phyloP scores from a whole-genome alignment of 2,113 vertebrate genomes.

The Fregetta grallaria region DNA sequence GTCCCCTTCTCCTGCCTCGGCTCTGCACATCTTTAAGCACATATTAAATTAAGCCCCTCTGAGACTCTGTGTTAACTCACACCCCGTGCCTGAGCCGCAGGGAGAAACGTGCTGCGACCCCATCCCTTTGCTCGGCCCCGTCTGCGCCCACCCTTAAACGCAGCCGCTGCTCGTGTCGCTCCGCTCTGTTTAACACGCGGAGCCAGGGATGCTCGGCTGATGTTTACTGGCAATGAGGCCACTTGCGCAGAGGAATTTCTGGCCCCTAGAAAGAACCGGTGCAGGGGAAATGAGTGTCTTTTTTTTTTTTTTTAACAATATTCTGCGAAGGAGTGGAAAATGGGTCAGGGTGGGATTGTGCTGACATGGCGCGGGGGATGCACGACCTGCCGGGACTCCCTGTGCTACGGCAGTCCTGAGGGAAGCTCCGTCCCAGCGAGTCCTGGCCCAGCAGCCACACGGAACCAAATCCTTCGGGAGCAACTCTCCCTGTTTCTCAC shows the following conservation, averaged over 20 bases:
- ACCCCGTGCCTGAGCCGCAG: fast-evolving
- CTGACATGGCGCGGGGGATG: not conserved
- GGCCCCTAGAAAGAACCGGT: not conserved
- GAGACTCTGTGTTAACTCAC: not conserved
- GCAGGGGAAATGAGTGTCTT: not conserved
- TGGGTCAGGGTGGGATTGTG: not conserved
- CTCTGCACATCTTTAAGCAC: not conserved
- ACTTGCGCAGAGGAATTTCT: not conserved
- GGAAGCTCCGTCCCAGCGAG: not conserved
- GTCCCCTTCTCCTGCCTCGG: not conserved
- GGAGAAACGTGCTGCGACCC: not conserved
- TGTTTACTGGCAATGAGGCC: not conserved
- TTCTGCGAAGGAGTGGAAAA: not conserved
- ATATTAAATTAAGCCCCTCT: fast-evolving
- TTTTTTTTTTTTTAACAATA: not conserved
- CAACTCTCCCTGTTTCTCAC: not conserved
- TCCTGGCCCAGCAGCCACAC: fast-evolving
- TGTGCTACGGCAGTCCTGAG: fast-evolving
- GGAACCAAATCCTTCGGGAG: not conserved
- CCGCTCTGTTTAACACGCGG: not conserved
- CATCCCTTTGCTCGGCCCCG: not conserved
- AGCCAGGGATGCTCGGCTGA: not conserved
- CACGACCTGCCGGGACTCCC: fast-evolving
- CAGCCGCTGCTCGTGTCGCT: not conserved
- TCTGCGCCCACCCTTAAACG: fast-evolving